Conservation (phyloP, 1,140 invertebrate genomes). For the Antheraea pernyi region DNA sequence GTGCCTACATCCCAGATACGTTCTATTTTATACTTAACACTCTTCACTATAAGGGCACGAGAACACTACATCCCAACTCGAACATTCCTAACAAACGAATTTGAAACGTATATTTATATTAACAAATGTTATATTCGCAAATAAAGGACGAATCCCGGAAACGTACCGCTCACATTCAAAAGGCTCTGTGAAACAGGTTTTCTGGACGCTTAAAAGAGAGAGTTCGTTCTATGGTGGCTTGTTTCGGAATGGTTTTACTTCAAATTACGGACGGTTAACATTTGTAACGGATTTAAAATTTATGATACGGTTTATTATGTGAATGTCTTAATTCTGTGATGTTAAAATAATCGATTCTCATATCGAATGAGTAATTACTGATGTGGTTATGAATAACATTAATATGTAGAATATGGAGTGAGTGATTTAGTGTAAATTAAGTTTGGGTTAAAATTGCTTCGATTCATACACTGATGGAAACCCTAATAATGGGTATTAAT, state of each 20-base stretch:
- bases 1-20: constrained; percentile 3
- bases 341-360: constrained; percentile 8
- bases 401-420: neutral
- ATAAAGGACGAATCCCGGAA: constrained; percentile 5
- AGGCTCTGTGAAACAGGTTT: neutral
- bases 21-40: constrained; percentile 28
- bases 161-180: neutral
- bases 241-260: constrained; percentile 3
- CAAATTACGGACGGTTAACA: constrained; percentile 16
- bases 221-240: constrained; percentile 1
- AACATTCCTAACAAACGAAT: neutral
- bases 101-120: neutral
- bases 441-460: neutral
- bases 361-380: constrained; percentile 10
- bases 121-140: neutral
- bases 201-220: constrained; percentile 2
- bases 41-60: constrained; percentile 9
- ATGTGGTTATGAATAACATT: constrained; percentile 1
- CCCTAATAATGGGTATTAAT: neutral
- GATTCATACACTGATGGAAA: neutral
- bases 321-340: constrained; percentile 13
- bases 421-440: constrained; percentile 3
- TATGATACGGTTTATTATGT: constrained; percentile 14
- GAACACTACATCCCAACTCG: neutral
- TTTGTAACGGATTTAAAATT: constrained; percentile 17